A percentile compares a stretch with the other conserved stretches of the same genome.
Evolutionary conservation across 1,140 invertebrate genomes (phyloP).

Genomic region (Temnothorax nylanderi): DNA sequence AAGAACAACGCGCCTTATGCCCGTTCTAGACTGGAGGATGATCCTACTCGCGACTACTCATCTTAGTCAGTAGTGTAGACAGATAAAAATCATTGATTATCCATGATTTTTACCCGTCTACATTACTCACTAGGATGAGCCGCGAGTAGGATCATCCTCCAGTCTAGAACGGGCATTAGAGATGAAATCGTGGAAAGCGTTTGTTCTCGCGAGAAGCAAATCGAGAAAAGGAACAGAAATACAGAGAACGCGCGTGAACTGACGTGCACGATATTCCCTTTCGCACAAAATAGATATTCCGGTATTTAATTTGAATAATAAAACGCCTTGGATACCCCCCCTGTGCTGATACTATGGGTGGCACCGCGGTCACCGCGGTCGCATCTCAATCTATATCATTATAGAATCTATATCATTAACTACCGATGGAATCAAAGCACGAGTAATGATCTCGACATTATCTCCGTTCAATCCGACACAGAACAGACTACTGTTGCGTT

Average conservation of each 20-base stretch:
- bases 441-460: constrained; percentile 23
- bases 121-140: too few relatives aligned
- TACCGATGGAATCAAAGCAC: background rate
- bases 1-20: constrained; percentile 16
- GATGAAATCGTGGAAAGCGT: background rate
- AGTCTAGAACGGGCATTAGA: background rate
- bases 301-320: background rate
- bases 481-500: constrained; percentile 40
- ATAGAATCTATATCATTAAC: too few relatives aligned
- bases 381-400: background rate
- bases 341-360: background rate
- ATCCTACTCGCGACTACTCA: too few relatives aligned
- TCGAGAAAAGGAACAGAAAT: background rate
- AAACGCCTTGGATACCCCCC: background rate
- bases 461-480: constrained; percentile 14
- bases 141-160: too few relatives aligned
- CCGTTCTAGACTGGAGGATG: constrained; percentile 9
- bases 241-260: background rate
- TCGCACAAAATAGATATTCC: too few relatives aligned
- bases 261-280: background rate
- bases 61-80: too few relatives aligned
- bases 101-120: too few relatives aligned
- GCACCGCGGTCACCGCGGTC: background rate
- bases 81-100: too few relatives aligned
- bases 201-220: background rate